These are phyloP conservation scores for Penaeus indicus DNA, from an alignment of 1,140 invertebrate species.

Conservation along the genomic window DNA sequence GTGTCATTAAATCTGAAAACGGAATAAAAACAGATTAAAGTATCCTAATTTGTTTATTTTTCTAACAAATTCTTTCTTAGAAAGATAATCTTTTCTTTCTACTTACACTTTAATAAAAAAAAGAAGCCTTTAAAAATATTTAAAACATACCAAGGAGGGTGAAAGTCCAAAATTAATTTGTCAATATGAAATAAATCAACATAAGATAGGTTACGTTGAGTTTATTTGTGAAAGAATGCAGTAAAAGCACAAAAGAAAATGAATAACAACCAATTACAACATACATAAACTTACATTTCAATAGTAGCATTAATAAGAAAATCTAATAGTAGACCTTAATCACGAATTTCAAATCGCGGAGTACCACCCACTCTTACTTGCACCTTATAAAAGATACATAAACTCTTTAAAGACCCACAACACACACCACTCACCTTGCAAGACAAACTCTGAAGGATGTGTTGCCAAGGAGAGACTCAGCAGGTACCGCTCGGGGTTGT, in stretches of 20 bases:
- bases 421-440: conserved; percentile 72
- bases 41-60: background rate
- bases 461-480: conserved; percentile 79
- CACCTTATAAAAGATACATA: background rate
- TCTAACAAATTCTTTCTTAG: no score
- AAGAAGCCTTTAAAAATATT: background rate
- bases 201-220: no score
- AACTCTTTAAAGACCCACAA: background rate
- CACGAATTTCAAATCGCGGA: no score
- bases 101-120: background rate
- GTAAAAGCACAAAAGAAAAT: no score
- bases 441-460: conserved; percentile 75
- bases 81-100: no score
- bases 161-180: no score
- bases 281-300: no score
- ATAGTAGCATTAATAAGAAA: no score
- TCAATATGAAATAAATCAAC: no score
- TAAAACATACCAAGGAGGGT: no score
- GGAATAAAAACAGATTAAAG: conserved; percentile 43
- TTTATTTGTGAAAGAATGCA: no score
- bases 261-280: no score
- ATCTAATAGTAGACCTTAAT: background rate
- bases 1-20: conserved; percentile 68
- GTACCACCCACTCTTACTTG: background rate
- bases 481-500: conserved; percentile 80